A percentile compares a stretch with the other conserved stretches of the same genome.
phyloP scores from a whole-genome alignment of 2,888 invertebrate genomes.

The Lysandra coridon region DNA sequence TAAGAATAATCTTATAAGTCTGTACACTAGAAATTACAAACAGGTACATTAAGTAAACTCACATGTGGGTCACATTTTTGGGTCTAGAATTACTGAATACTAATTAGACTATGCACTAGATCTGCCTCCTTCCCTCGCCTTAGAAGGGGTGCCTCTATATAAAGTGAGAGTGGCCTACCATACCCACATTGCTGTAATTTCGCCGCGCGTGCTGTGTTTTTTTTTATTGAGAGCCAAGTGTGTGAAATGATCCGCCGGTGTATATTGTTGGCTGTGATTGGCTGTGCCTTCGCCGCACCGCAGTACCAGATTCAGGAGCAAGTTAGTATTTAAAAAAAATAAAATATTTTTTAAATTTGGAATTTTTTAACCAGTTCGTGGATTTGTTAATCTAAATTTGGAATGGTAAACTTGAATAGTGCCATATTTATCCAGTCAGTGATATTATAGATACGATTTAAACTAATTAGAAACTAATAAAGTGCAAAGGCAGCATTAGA shows the following conservation, averaged over 20 bases:
- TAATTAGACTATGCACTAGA: slow-evolving; percentile 40
- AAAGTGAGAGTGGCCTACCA: slow-evolving; percentile 66
- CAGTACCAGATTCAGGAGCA: slow-evolving; percentile 67
- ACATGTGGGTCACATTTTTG: slow-evolving; percentile 11
- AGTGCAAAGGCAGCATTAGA: no score
- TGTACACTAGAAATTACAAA: not conserved
- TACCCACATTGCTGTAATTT: slow-evolving; percentile 62
- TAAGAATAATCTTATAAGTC: not conserved
- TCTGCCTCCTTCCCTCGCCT: slow-evolving; percentile 54
- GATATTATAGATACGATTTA: no score
- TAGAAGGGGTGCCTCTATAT: slow-evolving; percentile 76
- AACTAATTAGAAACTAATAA: no score
- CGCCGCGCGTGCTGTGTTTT: slow-evolving; percentile 65
- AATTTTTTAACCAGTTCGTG: not conserved
- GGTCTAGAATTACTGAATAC: slow-evolving; percentile 33
- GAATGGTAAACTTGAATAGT: not conserved
- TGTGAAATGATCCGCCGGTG: slow-evolving; percentile 71
- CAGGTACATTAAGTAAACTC: not conserved
- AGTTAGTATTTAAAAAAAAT: slow-evolving; percentile 51
- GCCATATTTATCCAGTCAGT: not conserved
- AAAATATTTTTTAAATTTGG: not conserved
- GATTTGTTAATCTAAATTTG: not conserved
- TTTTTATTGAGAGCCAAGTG: slow-evolving; percentile 48
- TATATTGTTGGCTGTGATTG: slow-evolving; percentile 63
- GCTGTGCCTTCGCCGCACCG: slow-evolving; percentile 62